Evolutionary conservation across 2,797 vertebrate genomes (phyloP).

Genomic region (Silurus aristotelis): DNA sequence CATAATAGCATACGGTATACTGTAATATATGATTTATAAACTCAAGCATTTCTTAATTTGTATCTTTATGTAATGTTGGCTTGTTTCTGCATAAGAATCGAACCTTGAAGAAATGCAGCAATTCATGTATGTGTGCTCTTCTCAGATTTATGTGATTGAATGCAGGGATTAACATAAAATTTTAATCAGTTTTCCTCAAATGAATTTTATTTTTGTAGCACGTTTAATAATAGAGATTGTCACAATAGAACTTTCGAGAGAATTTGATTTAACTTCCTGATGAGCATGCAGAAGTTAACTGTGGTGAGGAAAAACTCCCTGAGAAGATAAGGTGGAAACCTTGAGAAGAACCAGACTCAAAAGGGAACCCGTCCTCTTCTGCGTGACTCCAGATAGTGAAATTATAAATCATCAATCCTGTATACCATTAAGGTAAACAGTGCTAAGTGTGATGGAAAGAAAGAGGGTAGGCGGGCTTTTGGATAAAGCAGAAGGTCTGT

Average conservation of each 20-base stretch:
- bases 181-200: not conserved
- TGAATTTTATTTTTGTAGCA: not conserved
- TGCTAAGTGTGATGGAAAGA: not conserved
- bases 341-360: not conserved
- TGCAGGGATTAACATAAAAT: not conserved
- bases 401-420: not conserved
- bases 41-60: not conserved
- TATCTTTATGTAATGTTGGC: not conserved
- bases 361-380: not conserved
- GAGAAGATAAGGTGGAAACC: not conserved
- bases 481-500: not conserved
- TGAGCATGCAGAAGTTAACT: not conserved
- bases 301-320: not conserved
- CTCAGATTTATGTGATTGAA: not conserved
- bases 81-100: not conserved
- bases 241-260: too few species aligned
- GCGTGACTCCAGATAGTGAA: not conserved
- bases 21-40: not conserved
- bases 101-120: not conserved
- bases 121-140: not conserved
- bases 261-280: not conserved
- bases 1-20: not conserved
- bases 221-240: not conserved
- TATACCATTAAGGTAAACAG: not conserved
- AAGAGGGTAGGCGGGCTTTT: not conserved